Conservation (phyloP, 2,888 invertebrate species). For the Cheilosia scutellata region DNA sequence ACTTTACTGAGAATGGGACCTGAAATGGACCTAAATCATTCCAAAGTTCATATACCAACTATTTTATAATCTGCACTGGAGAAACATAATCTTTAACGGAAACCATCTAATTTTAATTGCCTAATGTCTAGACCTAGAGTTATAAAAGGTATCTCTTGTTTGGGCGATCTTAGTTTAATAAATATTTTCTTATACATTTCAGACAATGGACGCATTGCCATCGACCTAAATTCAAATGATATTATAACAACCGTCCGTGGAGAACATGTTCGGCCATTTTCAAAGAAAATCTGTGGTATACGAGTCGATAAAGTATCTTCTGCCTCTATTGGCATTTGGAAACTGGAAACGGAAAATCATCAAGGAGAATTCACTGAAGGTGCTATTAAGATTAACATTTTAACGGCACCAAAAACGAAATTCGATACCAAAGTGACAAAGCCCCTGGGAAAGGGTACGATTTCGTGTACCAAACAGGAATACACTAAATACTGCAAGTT, state of each 20-base stretch:
- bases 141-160: too few relatives aligned
- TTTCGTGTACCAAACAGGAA: slow-evolving; percentile 76
- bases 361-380: slow-evolving; percentile 66
- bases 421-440: slow-evolving; percentile 75
- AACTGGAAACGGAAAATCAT: slow-evolving; percentile 69
- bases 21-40: too few relatives aligned
- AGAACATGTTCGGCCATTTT: slow-evolving; percentile 76
- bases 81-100: too few relatives aligned
- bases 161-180: too few relatives aligned
- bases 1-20: too few relatives aligned
- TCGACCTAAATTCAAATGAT: slow-evolving; percentile 73
- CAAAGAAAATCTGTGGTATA: slow-evolving; percentile 76
- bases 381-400: slow-evolving; percentile 59
- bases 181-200: background rate
- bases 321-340: slow-evolving; percentile 75
- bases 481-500: slow-evolving; percentile 78
- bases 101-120: too few relatives aligned
- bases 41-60: too few relatives aligned
- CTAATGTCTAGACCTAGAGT: too few relatives aligned
- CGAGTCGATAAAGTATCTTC: slow-evolving; percentile 74
- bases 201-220: slow-evolving; percentile 68
- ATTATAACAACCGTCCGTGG: slow-evolving; percentile 73
- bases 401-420: slow-evolving; percentile 68
- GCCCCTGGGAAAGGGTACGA: slow-evolving; percentile 73
- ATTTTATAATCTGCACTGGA: too few relatives aligned